Percentiles rank a stretch among this genome's conserved stretches.
phyloP scores from a whole-genome alignment of 2,888 invertebrate species.

The Melinaea menophilus region DNA sequence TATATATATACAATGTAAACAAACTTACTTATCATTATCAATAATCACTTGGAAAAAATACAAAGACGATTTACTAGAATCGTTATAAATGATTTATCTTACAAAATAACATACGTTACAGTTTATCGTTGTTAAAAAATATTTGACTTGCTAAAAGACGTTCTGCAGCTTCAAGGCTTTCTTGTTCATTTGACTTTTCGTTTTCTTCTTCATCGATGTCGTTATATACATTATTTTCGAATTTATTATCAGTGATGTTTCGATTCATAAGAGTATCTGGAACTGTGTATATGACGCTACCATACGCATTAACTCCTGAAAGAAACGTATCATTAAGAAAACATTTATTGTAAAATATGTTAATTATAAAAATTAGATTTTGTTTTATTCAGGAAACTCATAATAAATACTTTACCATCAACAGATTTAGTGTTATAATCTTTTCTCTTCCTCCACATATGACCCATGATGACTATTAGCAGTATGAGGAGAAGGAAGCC shows the following conservation, averaged over 20 bases:
- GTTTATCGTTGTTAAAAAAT: conserved; percentile 22
- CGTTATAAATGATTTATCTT: no score
- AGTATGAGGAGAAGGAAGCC: conserved; percentile 48
- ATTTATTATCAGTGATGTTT: conserved; percentile 5
- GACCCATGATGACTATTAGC: conserved; percentile 47
- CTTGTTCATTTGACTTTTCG: conserved; percentile 12
- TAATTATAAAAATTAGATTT: no score
- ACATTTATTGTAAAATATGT: not conserved
- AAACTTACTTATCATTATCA: no score
- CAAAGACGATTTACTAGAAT: no score
- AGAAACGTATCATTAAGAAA: not conserved
- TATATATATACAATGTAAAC: no score
- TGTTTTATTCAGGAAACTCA: not conserved
- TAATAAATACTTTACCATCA: conserved; percentile 26
- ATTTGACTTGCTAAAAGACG: conserved; percentile 17
- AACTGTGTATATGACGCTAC: conserved; percentile 30
- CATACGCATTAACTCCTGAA: conserved; percentile 22
- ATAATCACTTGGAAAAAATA: no score
- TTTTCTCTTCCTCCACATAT: conserved; percentile 48
- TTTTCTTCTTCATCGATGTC: conserved; percentile 18
- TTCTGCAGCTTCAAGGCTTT: conserved; percentile 14
- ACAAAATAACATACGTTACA: conserved; percentile 6
- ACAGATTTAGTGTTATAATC: conserved; percentile 37
- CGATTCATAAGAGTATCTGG: conserved; percentile 26
- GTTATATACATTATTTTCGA: conserved; percentile 6